Base-by-base conservation (phyloP, 2,888 invertebrate species). In the Chymomyza fuscimana region DNA sequence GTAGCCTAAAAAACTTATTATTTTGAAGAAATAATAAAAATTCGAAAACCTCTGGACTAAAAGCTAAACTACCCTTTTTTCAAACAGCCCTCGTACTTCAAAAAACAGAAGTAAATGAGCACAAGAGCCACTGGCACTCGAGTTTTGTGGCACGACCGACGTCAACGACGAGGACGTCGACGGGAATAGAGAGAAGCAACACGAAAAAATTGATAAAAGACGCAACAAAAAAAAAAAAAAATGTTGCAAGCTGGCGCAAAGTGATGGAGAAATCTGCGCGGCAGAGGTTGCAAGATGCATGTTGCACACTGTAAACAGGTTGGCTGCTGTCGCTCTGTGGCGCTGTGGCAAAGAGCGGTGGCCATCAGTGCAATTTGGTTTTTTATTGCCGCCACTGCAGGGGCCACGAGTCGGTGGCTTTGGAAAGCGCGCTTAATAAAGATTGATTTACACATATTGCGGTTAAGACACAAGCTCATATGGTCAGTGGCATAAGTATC, bases 361-460 rank as follows among this genome's bases (percentile, higher is more conserved):
- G 16, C 63, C 63, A 63, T 51, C 52, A 46, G 32, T 22, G 58
- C 58, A 58, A 58, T 58, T 58, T 58, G 77, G 72, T 74, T 79
- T 79, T 79, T 79, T 79, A 79, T 79, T 79, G 79, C 79, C 79
- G 78, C 74, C 74, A 76, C 72, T 76, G 79, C 79, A 67, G 72
- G 74, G 56, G 79, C 58, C 58, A 25, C 19, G 7, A 19, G 70
- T 72, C 69, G 63, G 70, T 65, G 12, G 40, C 40, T 46, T 46
- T 46, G 40, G 40, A 70, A 74, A 67, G 72, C 67, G 77, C 76
- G 73, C 81, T 81, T 83, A 83, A 83, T 83, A 83, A 83, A 86
- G 80, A 83, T 83, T 83, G 83, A 83, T 83, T 86, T 83, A 86
- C 83, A 78, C 86, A 81, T 79, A 22, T 54, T 54, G 54, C 22